Conservation (phyloP, 30 jellyfish, hydroid and myxozoan species). For the Turritopsis rubra region DNA sequence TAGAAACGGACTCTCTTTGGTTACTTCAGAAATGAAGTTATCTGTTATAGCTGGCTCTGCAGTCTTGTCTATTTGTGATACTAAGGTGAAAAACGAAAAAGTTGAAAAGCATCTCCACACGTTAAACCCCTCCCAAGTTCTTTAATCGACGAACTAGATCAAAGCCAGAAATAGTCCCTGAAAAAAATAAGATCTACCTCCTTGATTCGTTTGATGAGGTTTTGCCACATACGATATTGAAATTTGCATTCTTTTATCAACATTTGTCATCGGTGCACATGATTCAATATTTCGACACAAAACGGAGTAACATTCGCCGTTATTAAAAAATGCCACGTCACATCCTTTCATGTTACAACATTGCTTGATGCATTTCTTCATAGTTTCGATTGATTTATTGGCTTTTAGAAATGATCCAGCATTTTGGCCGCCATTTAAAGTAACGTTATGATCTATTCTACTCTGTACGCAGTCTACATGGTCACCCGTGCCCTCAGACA, state of each 20-base stretch:
- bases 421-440: conserved; percentile 65
- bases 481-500: conserved; percentile 27
- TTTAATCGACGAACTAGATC: no score
- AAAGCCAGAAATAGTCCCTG: no score
- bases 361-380: conserved; percentile 70
- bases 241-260: conserved; percentile 31
- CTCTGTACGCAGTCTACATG: conserved; percentile 67
- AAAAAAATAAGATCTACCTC: background rate
- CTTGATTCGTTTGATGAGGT: conserved; percentile 26
- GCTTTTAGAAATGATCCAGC: conserved; percentile 79
- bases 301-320: conserved; percentile 77
- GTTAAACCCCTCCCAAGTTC: no score
- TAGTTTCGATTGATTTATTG: conserved; percentile 52
- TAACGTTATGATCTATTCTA: conserved; percentile 73
- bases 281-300: conserved; percentile 62
- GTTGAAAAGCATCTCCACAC: no score
- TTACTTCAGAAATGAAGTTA: conserved; percentile 62
- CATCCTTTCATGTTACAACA: conserved; percentile 82
- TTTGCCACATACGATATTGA: conserved; percentile 81
- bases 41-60: conserved; percentile 91
- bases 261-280: conserved; percentile 76
- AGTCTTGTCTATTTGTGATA: conserved; percentile 19
- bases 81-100: background rate
- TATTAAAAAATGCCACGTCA: conserved; percentile 81
- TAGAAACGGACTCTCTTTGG: conserved; percentile 66